A percentile compares a stretch with the other conserved stretches of the same genome.
Conservation (phyloP, 2,113 vertebrate species). For the Pungitius pungitius region DNA sequence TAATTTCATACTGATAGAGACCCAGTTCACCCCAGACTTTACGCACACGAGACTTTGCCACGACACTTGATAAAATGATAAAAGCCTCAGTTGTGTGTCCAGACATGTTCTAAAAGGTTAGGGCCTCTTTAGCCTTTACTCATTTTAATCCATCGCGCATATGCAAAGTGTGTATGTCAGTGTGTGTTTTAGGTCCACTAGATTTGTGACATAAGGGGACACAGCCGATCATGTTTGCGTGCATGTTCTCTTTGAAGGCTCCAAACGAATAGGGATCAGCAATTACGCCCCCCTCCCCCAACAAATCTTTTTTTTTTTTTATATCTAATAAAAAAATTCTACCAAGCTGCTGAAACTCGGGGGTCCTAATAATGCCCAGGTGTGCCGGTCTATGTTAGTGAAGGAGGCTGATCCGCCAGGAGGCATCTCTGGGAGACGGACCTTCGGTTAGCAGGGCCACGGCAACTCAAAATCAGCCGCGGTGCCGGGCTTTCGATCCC, state of each 20-base stretch:
- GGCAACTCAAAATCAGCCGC: not conserved
- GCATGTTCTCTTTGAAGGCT: not conserved
- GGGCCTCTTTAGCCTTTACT: constrained; percentile 42
- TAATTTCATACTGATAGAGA: constrained; percentile 65
- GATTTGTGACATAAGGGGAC: constrained; percentile 7
- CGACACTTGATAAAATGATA: constrained; percentile 78
- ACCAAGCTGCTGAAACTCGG: not conserved
- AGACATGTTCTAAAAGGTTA: constrained; percentile 69
- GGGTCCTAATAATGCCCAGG: not conserved
- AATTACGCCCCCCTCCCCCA: no score
- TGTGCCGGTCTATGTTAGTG: not conserved
- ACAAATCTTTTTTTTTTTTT: no score
- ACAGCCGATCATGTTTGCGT: constrained; percentile 14
- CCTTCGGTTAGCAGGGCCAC: not conserved
- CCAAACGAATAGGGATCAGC: not conserved
- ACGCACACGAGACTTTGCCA: constrained; percentile 68
- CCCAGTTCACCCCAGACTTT: constrained; percentile 57
- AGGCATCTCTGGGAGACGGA: not conserved
- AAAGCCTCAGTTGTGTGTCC: constrained; percentile 56
- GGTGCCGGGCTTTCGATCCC: not conserved
- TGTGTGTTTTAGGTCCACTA: constrained; percentile 18
- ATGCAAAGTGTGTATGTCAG: constrained; percentile 26
- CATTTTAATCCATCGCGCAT: constrained; percentile 52
- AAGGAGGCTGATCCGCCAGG: not conserved
- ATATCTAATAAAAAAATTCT: no score